These are phyloP conservation scores for Cheiracanthium punctorium DNA, from an alignment of 2,888 invertebrate genomes.

Conservation along the genomic window DNA sequence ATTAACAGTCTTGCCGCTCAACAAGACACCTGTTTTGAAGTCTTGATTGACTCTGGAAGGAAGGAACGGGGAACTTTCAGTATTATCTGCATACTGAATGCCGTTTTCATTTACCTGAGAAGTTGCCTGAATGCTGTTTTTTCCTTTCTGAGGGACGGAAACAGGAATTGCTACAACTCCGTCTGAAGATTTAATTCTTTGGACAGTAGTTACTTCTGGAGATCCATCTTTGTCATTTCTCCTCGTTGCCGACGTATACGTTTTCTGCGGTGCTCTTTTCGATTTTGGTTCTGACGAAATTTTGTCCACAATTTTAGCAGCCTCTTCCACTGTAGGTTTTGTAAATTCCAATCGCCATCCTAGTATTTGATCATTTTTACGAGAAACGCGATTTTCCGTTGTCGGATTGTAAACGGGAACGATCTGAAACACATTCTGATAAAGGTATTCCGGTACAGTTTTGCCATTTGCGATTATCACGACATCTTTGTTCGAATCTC, in stretches of 20 bases:
- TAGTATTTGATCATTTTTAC: neutral
- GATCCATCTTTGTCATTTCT: neutral
- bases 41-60: no score
- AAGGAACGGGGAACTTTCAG: neutral
- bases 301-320: conserved; percentile 11
- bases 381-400: neutral
- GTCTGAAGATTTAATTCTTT: conserved; percentile 19
- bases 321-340: neutral
- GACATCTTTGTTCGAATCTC: neutral
- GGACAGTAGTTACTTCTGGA: neutral
- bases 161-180: conserved; percentile 20
- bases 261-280: neutral
- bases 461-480: conserved; percentile 29
- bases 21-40: no score
- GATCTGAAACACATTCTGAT: conserved; percentile 26
- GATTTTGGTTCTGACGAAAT: neutral
- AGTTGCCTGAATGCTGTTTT: no score
- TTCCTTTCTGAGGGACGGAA: neutral
- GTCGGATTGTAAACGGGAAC: neutral
- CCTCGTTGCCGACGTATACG: neutral
- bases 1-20: no score
- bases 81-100: neutral
- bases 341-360: neutral
- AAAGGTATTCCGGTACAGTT: conserved; percentile 38
- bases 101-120: neutral